Evolutionary conservation across 2,113 vertebrate species (phyloP).

Genomic region (Lampris incognitus): DNA sequence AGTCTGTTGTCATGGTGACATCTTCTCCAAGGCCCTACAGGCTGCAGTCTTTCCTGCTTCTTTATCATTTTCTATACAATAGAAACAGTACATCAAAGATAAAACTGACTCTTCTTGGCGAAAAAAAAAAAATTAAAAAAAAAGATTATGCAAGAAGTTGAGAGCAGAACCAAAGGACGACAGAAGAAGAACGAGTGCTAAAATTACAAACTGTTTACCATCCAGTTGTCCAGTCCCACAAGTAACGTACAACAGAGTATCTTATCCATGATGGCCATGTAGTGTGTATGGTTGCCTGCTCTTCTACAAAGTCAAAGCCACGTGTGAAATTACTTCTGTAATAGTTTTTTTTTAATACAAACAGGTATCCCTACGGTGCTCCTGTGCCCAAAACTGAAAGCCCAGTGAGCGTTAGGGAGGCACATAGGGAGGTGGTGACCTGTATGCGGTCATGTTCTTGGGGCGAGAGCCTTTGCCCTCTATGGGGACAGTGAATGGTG

Average conservation of each 20-base stretch:
- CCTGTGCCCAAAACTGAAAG: constrained; percentile 63
- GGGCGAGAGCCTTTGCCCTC: constrained; percentile 96
- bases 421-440: constrained; percentile 96
- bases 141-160: constrained; percentile 69
- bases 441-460: constrained; percentile 98
- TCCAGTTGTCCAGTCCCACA: constrained; percentile 63
- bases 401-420: constrained; percentile 88
- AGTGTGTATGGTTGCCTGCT: constrained; percentile 68
- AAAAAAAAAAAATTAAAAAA: constrained; percentile 58
- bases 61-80: constrained; percentile 83
- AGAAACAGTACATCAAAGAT: constrained; percentile 82
- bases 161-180: constrained; percentile 75
- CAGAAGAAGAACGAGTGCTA: constrained; percentile 47
- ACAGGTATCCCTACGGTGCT: constrained; percentile 66
- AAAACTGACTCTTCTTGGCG: constrained; percentile 80
- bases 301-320: constrained; percentile 76
- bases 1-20: constrained; percentile 81
- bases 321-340: constrained; percentile 70
- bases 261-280: constrained; percentile 72
- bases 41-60: constrained; percentile 72
- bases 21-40: constrained; percentile 72
- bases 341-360: constrained; percentile 50
- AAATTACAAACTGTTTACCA: constrained; percentile 60
- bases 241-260: constrained; percentile 58
- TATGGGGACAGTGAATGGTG: constrained; percentile 94